Evolutionary conservation across 1,140 invertebrate genomes (phyloP), one percentile per base, ranked within the genome.

Genomic region (Drosophila malerkotliana): DNA sequence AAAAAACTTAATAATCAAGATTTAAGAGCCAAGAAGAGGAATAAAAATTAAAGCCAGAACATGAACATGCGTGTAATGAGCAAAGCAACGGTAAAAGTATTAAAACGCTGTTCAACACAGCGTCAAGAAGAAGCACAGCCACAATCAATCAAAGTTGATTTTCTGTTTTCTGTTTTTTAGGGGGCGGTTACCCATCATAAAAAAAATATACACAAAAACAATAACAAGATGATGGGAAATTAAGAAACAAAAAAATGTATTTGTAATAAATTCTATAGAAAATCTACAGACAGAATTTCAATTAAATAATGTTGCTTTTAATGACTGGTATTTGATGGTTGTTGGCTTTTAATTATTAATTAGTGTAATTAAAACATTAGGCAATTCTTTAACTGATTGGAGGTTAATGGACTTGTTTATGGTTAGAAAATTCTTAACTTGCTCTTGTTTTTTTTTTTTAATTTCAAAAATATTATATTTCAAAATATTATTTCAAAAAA

Each of bases 51-150:
- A 68, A 68, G 44, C 26, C 72, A 79, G 71, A 79, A 80, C 77
- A 76, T 60, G 77, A 79, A 80, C 72, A 76, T 60, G 77, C 72
- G 78, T 80, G 72, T 80, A 80, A 76, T 80, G 73, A 82, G 68
- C 69, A 45, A 78, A 64, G 59, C 58, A 81, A 68, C 69, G 74
- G 78, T 80, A 81, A 82, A 82, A 74, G 79, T 78, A 82, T 62
- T 32, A 32, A 79, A 69, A 56, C 53, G 32, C 10, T 51, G 57
- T 49, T 62, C 21, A 48, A 39, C 44, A 49, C 21, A 49, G 30
- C 32, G 39, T 14, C 2, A 30, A 63, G n/a, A 53, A 39, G 18
- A 47, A 39, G 57, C 62, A 63, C 32, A 53, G 34, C 9, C 14
- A 66, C 45, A 66, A 44, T 66, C 34, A 51, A 66, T 63, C 63